Conservation (phyloP, 2,888 invertebrate genomes). For the Acleris laterana region DNA sequence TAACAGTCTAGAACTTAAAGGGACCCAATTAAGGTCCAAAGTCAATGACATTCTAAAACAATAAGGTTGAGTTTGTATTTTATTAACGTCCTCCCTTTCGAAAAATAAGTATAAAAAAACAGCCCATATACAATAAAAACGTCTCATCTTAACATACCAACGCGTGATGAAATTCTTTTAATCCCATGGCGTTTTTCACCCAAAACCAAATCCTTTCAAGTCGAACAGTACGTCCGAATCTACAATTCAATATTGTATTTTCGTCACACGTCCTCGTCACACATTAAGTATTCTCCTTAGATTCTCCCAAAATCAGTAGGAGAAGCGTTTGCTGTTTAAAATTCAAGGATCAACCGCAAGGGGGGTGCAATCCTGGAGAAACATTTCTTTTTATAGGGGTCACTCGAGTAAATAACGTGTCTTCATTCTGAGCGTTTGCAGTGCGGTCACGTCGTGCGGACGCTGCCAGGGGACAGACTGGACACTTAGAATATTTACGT, state of each 20-base stretch:
- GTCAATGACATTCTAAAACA: too few species aligned
- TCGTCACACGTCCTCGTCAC: conserved; percentile 33
- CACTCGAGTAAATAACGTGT: conserved; percentile 37
- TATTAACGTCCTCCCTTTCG: too few species aligned
- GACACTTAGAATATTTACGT: conserved; percentile 36
- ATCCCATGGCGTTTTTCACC: not conserved
- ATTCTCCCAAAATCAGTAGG: conserved; percentile 31
- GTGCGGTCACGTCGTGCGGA: conserved; percentile 29
- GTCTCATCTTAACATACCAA: conserved; percentile 1
- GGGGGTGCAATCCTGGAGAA: conserved; percentile 36
- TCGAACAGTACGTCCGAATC: conserved; percentile 9
- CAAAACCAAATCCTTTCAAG: conserved; percentile 1
- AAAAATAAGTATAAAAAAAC: not conserved
- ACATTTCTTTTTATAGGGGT: conserved; percentile 38
- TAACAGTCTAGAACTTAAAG: too few species aligned
- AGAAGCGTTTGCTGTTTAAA: conserved; percentile 34
- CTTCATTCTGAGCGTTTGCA: conserved; percentile 32
- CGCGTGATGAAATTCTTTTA: conserved; percentile 4
- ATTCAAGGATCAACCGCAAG: conserved; percentile 34
- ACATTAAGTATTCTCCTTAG: conserved; percentile 36
- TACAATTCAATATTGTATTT: conserved; percentile 36
- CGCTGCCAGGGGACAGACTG: conserved; percentile 24
- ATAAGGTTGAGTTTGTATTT: too few species aligned
- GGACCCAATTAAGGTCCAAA: too few species aligned
- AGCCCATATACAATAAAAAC: not conserved